Evolutionary conservation across 2,888 invertebrate species (phyloP), one percentile per base, ranked within the genome.

Genomic region (Megaustenia siamemsis): DNA sequence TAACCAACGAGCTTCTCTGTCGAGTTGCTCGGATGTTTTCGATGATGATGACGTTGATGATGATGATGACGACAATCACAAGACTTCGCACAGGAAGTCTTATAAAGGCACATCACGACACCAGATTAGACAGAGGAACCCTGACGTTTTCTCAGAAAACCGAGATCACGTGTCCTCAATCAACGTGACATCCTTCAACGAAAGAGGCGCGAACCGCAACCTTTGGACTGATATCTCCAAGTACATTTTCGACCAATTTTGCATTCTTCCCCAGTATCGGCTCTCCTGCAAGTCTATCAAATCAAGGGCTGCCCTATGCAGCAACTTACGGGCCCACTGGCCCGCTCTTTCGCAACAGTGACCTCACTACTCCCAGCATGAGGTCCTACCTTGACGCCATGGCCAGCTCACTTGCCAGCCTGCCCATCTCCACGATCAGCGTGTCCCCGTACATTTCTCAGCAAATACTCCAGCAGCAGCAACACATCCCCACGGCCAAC

Each of bases 291-390:
- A 75, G 1, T 60, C 10, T 53, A 53, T 8, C 63, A 6, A 83
- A 83, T 53, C 83, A 66, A 3, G 83, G 83, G 24, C 77, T 83
- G 53, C 83, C 83, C 32, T 32, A 43, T 5, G 77, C 83, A 10
- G 8, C 38, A 12, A 68, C 83, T 12, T 32, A 76, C 10, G 83
- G 83, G 18, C 83, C 40, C 53, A 38, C 77, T 2, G 83, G 77
- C 45, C 76, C 77, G 40, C 60, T 83, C 43, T 49, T 83, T 38
- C 18, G 68, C n/a, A 83, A 83, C 71, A 68, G 77, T 45, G 38
- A 53, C 35, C 63, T 83, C n/a, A 77, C 77, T 24, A n/a, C 77
- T 24, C 68, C 83, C 15, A 60, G 68, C 32, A 83, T 83, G 83
- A 76, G 77, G 32, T 68, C 12, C 53, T 76, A 77, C 43, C 38